A percentile compares a stretch with the other conserved stretches of the same genome.
phyloP scores from a whole-genome alignment of 1,140 invertebrate species.

The Proales similis region DNA sequence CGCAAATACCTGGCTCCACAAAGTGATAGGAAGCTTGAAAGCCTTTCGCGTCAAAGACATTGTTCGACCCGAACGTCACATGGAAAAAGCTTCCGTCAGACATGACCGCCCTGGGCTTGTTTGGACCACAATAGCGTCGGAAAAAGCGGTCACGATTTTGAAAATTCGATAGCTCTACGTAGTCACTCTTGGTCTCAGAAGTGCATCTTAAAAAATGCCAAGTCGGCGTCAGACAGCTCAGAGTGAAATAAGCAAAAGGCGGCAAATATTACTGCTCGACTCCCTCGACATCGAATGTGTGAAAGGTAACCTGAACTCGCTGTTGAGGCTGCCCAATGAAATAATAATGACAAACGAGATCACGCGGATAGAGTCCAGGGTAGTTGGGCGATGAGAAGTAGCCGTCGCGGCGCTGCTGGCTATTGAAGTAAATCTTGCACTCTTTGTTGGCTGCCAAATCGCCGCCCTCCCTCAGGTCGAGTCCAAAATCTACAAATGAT shows the following conservation, averaged over 20 bases:
- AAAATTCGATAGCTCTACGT: slow-evolving; percentile 87
- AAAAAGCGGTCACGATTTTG: slow-evolving; percentile 76
- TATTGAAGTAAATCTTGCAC: slow-evolving; percentile 45
- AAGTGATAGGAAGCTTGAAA: slow-evolving; percentile 86
- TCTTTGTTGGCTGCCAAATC: background rate
- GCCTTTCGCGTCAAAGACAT: slow-evolving; percentile 79
- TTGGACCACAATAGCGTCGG: slow-evolving; percentile 69
- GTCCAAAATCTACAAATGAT: slow-evolving; percentile 25
- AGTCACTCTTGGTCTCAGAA: slow-evolving; percentile 76
- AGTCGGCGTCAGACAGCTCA: slow-evolving; percentile 5
- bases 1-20: too few relatives aligned
- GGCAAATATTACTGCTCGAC: slow-evolving; percentile 42
- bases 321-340: slow-evolving; percentile 79
- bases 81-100: slow-evolving; percentile 86
- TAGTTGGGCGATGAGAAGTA: slow-evolving; percentile 90
- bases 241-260: background rate
- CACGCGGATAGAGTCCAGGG: slow-evolving; percentile 95
- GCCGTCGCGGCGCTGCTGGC: slow-evolving; percentile 68
- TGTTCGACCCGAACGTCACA: slow-evolving; percentile 85
- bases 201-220: slow-evolving; percentile 68
- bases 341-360: slow-evolving; percentile 81
- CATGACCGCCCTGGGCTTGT: slow-evolving; percentile 56
- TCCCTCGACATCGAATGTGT: slow-evolving; percentile 89
- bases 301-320: slow-evolving; percentile 86
- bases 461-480: slow-evolving; percentile 5